Base-by-base conservation (phyloP, 2,797 vertebrate genomes). In the Hippocampus kuda region DNA sequence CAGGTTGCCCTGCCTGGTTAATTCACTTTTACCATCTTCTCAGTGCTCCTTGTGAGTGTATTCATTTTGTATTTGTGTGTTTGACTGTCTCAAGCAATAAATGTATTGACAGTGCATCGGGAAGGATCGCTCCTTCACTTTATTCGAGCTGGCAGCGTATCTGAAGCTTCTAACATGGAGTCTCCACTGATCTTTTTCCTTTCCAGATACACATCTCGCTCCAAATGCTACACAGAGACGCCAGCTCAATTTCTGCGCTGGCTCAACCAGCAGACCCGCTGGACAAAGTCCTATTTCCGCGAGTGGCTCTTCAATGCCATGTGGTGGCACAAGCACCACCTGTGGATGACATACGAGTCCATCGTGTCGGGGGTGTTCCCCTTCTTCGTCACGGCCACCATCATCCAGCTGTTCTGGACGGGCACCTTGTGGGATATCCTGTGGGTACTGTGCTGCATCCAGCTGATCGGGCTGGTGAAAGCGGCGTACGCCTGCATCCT, bases 281-380 rank as follows among this genome's bases (percentile, higher is more conserved):
- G 94, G 94, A 94, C 94, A 51, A 96, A 95, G 75, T 95, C 94
- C 0, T 95, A 93, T 84, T 94, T 95, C 80, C 92, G 94, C 0
- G 93, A 95, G 81, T 96, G 94, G 94, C 91, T 95, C 61, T 95
- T 88, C 87, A 96, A 95, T 9, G 90, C 93, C 20, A 90, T 94
- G 84, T 95, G 93, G 94, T 96, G 94, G 94, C 94, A 96, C 81
- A 94, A 94, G 75, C 94, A 96, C 76, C 90, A 92, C 72, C 88
- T 93, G 1, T 96, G 94, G 94, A 96, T 96, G 94, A 93, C 94
- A 66, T 95, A 96, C 0, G 94, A 96, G 84, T 92, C 93, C n/a
- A 92, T 95, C n/a, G 88, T 95, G 42, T 91, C 93, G 0, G 93
- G 93, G 0, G 79, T 95, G 66, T 96, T 95, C 79, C 93, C 94